These are phyloP conservation scores for Meloidogyne exigua DNA, from an alignment of 1,140 invertebrate species.

Conservation along the genomic window DNA sequence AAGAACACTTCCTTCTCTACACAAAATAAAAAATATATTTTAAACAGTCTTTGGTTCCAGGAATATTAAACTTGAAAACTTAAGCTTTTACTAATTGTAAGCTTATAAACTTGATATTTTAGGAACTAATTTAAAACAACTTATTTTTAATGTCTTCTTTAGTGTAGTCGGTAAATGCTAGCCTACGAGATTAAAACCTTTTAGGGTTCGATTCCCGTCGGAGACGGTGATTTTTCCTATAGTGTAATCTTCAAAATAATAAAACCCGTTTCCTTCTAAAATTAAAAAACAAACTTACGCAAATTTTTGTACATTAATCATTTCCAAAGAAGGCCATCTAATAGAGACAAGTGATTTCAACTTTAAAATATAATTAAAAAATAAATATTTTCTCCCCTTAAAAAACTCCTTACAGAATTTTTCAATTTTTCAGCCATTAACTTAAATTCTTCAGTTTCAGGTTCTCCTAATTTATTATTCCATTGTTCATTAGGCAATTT, in stretches of 20 bases:
- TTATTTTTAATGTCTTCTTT: too few species aligned
- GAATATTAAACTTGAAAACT: too few species aligned
- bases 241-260: not conserved
- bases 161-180: too few species aligned
- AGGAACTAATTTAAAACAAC: too few species aligned
- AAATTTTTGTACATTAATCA: conserved; percentile 41
- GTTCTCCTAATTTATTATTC: conserved; percentile 27
- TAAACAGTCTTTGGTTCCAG: too few species aligned
- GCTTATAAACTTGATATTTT: too few species aligned
- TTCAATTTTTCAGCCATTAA: conserved; percentile 22
- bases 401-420: conserved; percentile 20
- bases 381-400: not conserved
- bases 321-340: conserved; percentile 36
- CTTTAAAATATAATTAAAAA: conserved; percentile 29
- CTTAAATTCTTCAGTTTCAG: conserved; percentile 24
- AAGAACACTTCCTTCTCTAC: conserved; percentile 40
- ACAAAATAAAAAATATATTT: not conserved
- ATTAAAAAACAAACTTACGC: conserved; percentile 17
- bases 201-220: too few species aligned
- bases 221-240: too few species aligned
- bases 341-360: conserved; percentile 32
- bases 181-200: too few species aligned
- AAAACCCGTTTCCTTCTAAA: not conserved
- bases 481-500: conserved; percentile 29
- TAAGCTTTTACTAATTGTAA: too few species aligned